Evolutionary conservation across 2,797 vertebrate genomes (phyloP), one percentile per base, ranked within the genome.

Genomic region (Buceros bicornis): DNA sequence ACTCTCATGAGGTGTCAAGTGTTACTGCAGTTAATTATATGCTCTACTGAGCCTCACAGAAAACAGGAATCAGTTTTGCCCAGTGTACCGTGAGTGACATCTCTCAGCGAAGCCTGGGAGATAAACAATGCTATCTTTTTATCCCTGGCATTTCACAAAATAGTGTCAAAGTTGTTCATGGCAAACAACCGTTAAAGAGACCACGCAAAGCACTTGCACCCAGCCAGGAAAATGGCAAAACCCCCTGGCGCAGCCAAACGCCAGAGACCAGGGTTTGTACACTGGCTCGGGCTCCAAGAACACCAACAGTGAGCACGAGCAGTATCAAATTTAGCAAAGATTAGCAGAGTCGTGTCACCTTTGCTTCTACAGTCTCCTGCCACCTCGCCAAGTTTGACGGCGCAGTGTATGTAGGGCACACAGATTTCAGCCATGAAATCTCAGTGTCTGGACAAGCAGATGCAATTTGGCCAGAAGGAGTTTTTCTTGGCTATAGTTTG

Each of bases 401-500:
- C 1, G 8, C 29, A 19, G 53, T 0, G 0, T 7, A 13, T 3
- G 31, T 1, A 25, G 25, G 43, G 56, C 47, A 90, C 35, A 42
- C 3, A 2, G 28, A 89, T 53, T 51, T 21, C 58, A 62, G 6
- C 47, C 7, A 0, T 6, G 42, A 62, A 88, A 61, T 28, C 35
- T 47, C 72, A 71, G n/a, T 1, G 13, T 48, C 50, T 19, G 45
- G 50, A 65, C 47, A 86, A 88, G 76, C 58, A 77, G 72, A 94
- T 48, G 24, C 66, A 64, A 4, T 13, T 66, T 40, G 62, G 77
- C 47, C 43, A 84, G 54, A 79, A 45, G 4, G 2, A 82, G 73
- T 72, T 95, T 90, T 69, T 56, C 87, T 95, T 93, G 89, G 93
- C 94, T 80, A 29, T 5, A 24, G 26, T 86, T 92, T 26, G 33